phyloP scores from a whole-genome alignment of 2,797 vertebrate genomes.

The Rachycentron canadum region DNA sequence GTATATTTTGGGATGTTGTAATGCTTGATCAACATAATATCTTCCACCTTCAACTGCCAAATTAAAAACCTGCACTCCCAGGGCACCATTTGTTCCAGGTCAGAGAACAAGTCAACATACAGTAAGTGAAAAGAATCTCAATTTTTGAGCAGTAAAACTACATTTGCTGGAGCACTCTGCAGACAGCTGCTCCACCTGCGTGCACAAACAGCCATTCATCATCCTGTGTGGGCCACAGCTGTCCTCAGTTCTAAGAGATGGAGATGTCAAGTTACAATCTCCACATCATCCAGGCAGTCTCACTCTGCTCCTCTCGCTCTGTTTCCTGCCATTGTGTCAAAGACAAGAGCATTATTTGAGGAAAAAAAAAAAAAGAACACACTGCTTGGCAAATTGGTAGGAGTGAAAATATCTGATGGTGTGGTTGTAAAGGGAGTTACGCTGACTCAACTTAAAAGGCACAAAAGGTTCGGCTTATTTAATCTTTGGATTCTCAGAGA shows the following conservation, averaged over 20 bases:
- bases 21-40: conserved; percentile 58
- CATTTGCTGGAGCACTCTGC: conserved; percentile 51
- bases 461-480: conserved; percentile 74
- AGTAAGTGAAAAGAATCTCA: conserved; percentile 61
- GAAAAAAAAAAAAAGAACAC: conserved; percentile 27
- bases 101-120: conserved; percentile 47
- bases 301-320: conserved; percentile 26
- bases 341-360: conserved; percentile 63
- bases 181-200: conserved; percentile 68
- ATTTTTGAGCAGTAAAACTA: conserved; percentile 62
- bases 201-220: conserved; percentile 65
- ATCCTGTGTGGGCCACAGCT: conserved; percentile 64
- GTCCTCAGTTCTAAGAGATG: conserved; percentile 70
- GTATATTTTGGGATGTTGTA: conserved; percentile 38
- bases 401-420: conserved; percentile 70
- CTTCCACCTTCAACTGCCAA: conserved; percentile 37
- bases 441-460: conserved; percentile 75
- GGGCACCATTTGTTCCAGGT: conserved; percentile 59
- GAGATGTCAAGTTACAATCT: conserved; percentile 74
- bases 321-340: conserved; percentile 71
- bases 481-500: conserved; percentile 48
- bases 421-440: conserved; percentile 46
- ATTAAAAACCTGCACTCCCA: conserved; percentile 57
- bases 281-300: conserved; percentile 59
- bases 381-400: conserved; percentile 65